Conservation (phyloP, 92 coral and sea anemone species). For the Porites lobata region DNA sequence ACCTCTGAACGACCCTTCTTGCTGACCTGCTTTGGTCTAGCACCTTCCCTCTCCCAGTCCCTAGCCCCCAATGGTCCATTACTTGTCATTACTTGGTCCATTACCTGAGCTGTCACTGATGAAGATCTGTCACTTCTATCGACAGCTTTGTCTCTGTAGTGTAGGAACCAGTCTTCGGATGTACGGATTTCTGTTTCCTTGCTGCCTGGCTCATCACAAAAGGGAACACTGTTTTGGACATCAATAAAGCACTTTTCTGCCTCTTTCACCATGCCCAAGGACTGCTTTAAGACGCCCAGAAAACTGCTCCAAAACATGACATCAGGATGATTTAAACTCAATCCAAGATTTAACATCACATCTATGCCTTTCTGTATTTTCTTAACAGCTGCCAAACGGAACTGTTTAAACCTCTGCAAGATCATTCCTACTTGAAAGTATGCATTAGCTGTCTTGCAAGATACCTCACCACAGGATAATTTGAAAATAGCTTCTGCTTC, state of each 20-base stretch:
- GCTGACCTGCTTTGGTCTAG: too few relatives aligned
- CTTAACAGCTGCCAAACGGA: neutral
- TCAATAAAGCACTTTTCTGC: too few relatives aligned
- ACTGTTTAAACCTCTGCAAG: neutral
- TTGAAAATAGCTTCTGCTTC: neutral
- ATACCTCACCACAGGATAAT: constrained; percentile 6
- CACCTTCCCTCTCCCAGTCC: too few relatives aligned
- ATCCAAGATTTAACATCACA: neutral
- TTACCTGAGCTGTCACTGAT: neutral
- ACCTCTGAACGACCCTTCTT: too few relatives aligned
- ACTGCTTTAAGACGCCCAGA: neutral
- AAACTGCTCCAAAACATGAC: neutral
- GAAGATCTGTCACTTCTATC: neutral
- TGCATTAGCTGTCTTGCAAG: neutral
- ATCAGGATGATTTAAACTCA: constrained; percentile 3
- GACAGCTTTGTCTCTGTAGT: neutral
- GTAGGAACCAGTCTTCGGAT: neutral
- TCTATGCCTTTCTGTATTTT: constrained; percentile 4
- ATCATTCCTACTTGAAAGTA: constrained; percentile 5
- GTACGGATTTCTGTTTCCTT: neutral
- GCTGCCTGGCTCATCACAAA: neutral
- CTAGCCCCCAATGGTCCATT: too few relatives aligned
- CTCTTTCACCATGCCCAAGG: neutral
- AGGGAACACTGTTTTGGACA: too few relatives aligned
- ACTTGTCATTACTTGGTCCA: too few relatives aligned